Percentiles rank a stretch among this genome's conserved stretches.
Evolutionary conservation across 1,140 invertebrate species (phyloP).

Genomic region (Pinna nobilis): DNA sequence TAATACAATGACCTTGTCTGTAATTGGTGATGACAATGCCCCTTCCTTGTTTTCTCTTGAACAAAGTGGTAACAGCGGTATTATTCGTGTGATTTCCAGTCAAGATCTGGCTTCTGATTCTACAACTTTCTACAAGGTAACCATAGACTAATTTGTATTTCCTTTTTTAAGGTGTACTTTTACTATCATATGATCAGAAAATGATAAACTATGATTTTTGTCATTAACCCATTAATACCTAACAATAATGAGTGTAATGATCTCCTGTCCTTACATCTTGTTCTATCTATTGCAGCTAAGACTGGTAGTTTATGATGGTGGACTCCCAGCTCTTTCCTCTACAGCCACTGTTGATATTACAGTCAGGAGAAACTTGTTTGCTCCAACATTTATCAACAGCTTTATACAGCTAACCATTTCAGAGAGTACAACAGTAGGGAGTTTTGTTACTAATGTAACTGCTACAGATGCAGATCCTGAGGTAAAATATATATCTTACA

Average conservation of each 20-base stretch:
- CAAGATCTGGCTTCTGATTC: conserved; percentile 39
- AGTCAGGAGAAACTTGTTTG: conserved; percentile 65
- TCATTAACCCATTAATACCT: too few species aligned
- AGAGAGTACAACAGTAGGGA: conserved; percentile 27
- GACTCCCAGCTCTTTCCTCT: conserved; percentile 36
- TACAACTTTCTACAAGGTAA: conserved; percentile 39
- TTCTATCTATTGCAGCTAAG: conserved; percentile 33
- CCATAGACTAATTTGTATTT: too few species aligned
- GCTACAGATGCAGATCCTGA: conserved; percentile 42
- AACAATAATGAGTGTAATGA: too few species aligned
- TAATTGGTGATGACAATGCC: conserved; percentile 43
- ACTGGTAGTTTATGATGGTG: conserved; percentile 51
- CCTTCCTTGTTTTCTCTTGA: conserved; percentile 21
- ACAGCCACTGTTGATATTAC: conserved; percentile 52
- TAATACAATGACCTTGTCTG: conserved; percentile 34
- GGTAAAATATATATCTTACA: too few species aligned
- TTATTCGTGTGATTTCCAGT: conserved; percentile 31
- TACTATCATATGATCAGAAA: too few species aligned
- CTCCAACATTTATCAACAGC: conserved; percentile 81
- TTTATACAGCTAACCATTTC: conserved; percentile 21
- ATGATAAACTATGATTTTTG: too few species aligned
- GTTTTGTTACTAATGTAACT: conserved; percentile 21
- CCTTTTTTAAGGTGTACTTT: not conserved
- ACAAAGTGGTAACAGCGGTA: conserved; percentile 22
- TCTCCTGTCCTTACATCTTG: not conserved